Evolutionary conservation across 2,888 invertebrate genomes (phyloP), one percentile per base, ranked within the genome.

Genomic region (Apodemia hepburni): DNA sequence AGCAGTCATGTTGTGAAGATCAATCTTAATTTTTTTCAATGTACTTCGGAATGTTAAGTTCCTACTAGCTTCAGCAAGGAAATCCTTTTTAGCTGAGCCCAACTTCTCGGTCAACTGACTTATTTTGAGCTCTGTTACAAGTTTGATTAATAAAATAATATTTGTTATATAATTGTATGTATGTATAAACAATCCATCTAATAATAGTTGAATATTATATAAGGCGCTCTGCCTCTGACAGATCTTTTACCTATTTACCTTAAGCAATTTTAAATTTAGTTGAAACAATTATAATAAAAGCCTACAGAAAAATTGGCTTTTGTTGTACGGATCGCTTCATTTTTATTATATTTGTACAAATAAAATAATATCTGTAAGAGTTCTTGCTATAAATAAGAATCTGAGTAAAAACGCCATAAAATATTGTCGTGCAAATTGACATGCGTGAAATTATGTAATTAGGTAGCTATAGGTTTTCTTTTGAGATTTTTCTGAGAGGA

Each of bases 51-150:
- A 90, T 0, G 92, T 92, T 65, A 93, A 86, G 61, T 94, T 94
- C 51, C 93, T 92, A 45, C 92, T 87, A 0, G 94, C 87, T 82
- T 96, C 96, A 9, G 92, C 89, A 62, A 94, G 87, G 65, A 95
- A 92, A 73, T 97, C 96, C 64, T 93, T 93, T 71, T 95, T 95
- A 0, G 95, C 93, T 1, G 95, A 95, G 3, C 85, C 77, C 62
- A 97, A 87, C 80, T 97, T 98, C 76, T 97, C 97, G 64, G 94
- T 93, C 63, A 96, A 84, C 79, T 96, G 96, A 67, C 92, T 93
- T 68, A 97, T 92, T 81, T 96, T 95, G 65, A 97, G 87, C 77
- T 97, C 96, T 82, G 29, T 12, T 7, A 57, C 15, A 11, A 9
- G 9, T 38, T 38, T 38, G 3, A 18, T 22, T 4, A 51, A 22